A percentile compares a stretch with the other conserved stretches of the same genome.
phyloP scores from a whole-genome alignment of 2,113 vertebrate genomes.

The Chroicocephalus ridibundus region DNA sequence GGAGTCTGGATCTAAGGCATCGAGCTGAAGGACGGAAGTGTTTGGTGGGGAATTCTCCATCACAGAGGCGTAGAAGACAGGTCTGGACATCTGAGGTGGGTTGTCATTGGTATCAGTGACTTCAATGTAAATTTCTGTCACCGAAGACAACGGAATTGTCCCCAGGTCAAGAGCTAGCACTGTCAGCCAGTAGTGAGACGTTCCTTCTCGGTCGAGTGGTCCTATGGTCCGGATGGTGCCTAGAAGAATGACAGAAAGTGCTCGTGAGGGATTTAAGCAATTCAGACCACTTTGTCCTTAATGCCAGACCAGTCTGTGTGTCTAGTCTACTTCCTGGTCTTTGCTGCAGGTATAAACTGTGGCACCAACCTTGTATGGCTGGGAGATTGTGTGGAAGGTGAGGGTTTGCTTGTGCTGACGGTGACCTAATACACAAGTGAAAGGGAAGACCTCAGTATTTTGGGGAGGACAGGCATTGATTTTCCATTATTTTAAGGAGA shows the following conservation, averaged over 20 bases:
- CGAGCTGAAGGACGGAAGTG: slow-evolving; percentile 80
- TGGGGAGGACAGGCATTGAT: not conserved
- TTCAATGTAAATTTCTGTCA: slow-evolving; percentile 92
- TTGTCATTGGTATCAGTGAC: slow-evolving; percentile 94
- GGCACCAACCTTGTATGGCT: not conserved
- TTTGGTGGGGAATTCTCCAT: slow-evolving; percentile 82
- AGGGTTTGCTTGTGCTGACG: not conserved
- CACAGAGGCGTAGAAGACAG: slow-evolving; percentile 87
- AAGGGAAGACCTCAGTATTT: not conserved
- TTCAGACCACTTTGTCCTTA: not conserved
- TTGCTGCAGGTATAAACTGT: not conserved
- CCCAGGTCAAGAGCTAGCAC: slow-evolving; percentile 88
- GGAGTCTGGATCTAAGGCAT: slow-evolving; percentile 83
- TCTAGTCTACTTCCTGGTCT: not conserved
- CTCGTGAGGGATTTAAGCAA: not conserved
- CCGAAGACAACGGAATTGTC: slow-evolving; percentile 81
- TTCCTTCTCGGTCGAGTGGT: slow-evolving; percentile 83
- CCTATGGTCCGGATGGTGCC: slow-evolving; percentile 84
- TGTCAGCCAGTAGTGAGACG: slow-evolving; percentile 89
- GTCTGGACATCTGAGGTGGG: slow-evolving; percentile 85
- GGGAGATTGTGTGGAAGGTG: not conserved
- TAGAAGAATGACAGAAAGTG: slow-evolving; percentile 53
- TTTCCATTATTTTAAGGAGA: not conserved
- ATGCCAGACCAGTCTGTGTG: not conserved
- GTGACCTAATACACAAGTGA: not conserved